Conservation (phyloP, 2,888 invertebrate genomes). For the Lasius platythorax region DNA sequence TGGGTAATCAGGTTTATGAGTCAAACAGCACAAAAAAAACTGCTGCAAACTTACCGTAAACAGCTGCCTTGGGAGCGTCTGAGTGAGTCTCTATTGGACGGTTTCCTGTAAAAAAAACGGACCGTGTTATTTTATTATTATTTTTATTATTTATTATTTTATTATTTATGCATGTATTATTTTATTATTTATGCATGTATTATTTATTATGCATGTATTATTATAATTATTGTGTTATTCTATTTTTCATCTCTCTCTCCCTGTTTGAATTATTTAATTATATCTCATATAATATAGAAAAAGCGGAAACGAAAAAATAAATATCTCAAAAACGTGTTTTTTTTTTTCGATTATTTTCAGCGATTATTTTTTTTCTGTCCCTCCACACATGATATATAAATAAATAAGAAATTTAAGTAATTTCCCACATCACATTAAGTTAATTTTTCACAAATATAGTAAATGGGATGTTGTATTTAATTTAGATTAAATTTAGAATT, state of each 20-base stretch:
- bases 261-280: neutral
- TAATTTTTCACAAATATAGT: neutral
- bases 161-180: neutral
- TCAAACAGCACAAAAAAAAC: constrained; percentile 33
- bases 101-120: constrained; percentile 61
- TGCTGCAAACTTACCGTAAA: constrained; percentile 64
- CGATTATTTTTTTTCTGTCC: neutral
- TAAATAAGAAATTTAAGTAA: neutral
- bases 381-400: neutral
- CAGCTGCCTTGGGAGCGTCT: constrained; percentile 48
- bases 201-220: neutral
- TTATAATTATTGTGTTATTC: neutral
- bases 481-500: too few relatives aligned
- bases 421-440: neutral
- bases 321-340: neutral
- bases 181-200: neutral
- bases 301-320: neutral
- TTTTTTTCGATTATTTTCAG: neutral
- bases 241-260: neutral
- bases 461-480: too few relatives aligned
- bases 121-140: neutral
- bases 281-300: neutral
- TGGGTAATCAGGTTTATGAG: constrained; percentile 41
- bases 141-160: neutral
- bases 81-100: constrained; percentile 64